These are phyloP conservation scores for Enteromius paludinosus DNA, from an alignment of 2,797 vertebrate species.

Conservation along the genomic window DNA sequence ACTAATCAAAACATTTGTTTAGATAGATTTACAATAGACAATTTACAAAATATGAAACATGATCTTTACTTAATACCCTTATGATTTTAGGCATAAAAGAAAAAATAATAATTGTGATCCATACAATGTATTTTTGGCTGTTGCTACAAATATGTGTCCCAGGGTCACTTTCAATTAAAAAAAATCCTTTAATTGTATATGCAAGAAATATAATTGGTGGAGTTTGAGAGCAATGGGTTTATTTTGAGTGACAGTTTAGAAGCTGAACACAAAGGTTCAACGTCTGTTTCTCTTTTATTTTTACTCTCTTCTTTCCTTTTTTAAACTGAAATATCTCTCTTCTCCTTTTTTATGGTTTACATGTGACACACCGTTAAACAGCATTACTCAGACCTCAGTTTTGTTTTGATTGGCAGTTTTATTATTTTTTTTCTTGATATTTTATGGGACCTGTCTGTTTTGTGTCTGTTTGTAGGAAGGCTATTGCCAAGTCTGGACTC, in stretches of 20 bases:
- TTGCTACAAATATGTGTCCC: too few relatives aligned
- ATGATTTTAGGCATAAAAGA: too few relatives aligned
- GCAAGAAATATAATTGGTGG: neutral
- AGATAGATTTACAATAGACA: too few relatives aligned
- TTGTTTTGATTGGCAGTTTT: slow-evolving; percentile 3
- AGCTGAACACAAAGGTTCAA: neutral
- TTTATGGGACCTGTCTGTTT: slow-evolving; percentile 8
- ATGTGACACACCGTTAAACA: neutral
- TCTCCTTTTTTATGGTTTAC: neutral
- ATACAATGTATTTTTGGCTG: too few relatives aligned
- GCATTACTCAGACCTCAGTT: neutral
- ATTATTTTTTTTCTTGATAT: neutral
- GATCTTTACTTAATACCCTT: too few relatives aligned
- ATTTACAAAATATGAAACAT: too few relatives aligned
- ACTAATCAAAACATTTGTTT: too few relatives aligned
- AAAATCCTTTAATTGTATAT: neutral
- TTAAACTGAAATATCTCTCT: neutral
- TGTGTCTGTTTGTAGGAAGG: slow-evolving; percentile 84
- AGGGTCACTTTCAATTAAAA: too few relatives aligned
- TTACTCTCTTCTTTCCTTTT: neutral
- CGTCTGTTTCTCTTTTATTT: neutral
- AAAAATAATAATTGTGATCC: too few relatives aligned
- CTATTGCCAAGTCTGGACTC: slow-evolving; percentile 90
- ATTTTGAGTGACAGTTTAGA: neutral
- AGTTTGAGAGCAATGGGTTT: slow-evolving; percentile 7